Evolutionary conservation across 30 jellyfish, hydroid and myxozoan genomes (phyloP), one percentile per base, ranked within the genome.

Genomic region (Clytia hemisphaerica): DNA sequence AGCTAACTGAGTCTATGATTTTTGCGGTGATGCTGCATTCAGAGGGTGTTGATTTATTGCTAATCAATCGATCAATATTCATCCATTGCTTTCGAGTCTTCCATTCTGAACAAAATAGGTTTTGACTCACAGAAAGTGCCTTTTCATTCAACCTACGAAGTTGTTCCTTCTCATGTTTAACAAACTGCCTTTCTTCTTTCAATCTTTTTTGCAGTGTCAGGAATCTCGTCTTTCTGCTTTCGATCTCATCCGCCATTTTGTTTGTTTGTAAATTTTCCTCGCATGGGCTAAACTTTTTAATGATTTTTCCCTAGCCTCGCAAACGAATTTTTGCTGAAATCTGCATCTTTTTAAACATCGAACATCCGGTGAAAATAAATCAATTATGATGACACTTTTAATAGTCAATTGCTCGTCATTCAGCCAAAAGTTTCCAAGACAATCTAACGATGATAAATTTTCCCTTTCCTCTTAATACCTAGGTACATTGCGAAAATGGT

Each of bases 1-100:
- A 87, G 15, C 45, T 32, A 1, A 57, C 93, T 25, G 44, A 51
- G 25, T 87, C 97, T 4, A 87, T 87, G 12, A 37, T 36, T n/a
- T 53, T 68, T 14, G 97, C 71, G 2, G 97, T 73, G 54, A 71
- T 37, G 66, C 92, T 87, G 68, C 97, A 87, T 33, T 87, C 94
- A 16, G 97, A 73, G 65, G 97, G 92, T 61, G 71, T 79, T 6
- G 76, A 92, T 44, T 83, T 44, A 19, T 78, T 72, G 18, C 94
- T 88, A 27, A 87, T 59, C 33, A 87, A 83, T 6, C 97, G 86
- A 15, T 87, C 97, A 22, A 87, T 37, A 54, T 87, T 87, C 65
- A 80, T 75, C 97, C 97, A 87, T 29, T 65, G 97, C 35, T 80
- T 94, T 61, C 94, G 61, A 1, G 97, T 87, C 36, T 78, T 57